These are phyloP conservation scores for Mola mola DNA, from an alignment of 2,113 vertebrate species.

Conservation along the genomic window DNA sequence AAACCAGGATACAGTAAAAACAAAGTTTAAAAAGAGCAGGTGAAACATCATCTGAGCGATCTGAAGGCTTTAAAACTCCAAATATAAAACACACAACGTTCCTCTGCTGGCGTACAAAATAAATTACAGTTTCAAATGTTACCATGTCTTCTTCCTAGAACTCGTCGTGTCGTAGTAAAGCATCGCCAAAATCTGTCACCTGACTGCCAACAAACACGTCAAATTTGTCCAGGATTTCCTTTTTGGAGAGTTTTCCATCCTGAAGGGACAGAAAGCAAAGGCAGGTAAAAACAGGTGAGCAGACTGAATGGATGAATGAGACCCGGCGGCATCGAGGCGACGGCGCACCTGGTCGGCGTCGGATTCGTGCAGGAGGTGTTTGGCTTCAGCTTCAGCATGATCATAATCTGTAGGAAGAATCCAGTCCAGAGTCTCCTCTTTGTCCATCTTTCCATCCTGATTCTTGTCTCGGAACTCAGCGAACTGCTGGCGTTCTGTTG, in stretches of 20 bases:
- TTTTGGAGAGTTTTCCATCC: constrained; percentile 89
- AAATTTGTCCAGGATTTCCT: constrained; percentile 91
- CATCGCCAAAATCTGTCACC: constrained; percentile 93
- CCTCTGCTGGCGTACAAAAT: not conserved
- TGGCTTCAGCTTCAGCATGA: constrained; percentile 89
- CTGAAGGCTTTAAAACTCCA: too few species aligned
- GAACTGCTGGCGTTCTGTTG: constrained; percentile 90
- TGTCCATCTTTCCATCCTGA: constrained; percentile 92
- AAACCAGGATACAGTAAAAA: too few species aligned
- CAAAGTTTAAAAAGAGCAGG: too few species aligned
- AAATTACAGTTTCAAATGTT: not conserved
- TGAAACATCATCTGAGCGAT: too few species aligned
- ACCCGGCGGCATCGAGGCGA: not conserved
- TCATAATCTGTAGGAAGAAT: constrained; percentile 92
- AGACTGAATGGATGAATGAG: not conserved
- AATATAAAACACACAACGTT: too few species aligned
- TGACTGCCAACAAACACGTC: constrained; percentile 95
- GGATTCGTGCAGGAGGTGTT: constrained; percentile 91
- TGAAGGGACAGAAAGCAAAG: constrained; percentile 56
- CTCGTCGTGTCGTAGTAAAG: constrained; percentile 90
- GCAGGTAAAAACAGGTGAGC: not conserved
- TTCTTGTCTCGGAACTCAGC: constrained; percentile 93
- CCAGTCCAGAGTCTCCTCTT: constrained; percentile 92
- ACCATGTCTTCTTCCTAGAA: constrained; percentile 77
- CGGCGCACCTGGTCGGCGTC: constrained; percentile 87